These are phyloP conservation scores for Charanyca ferruginea DNA, from an alignment of 2,888 invertebrate genomes.

Conservation along the genomic window DNA sequence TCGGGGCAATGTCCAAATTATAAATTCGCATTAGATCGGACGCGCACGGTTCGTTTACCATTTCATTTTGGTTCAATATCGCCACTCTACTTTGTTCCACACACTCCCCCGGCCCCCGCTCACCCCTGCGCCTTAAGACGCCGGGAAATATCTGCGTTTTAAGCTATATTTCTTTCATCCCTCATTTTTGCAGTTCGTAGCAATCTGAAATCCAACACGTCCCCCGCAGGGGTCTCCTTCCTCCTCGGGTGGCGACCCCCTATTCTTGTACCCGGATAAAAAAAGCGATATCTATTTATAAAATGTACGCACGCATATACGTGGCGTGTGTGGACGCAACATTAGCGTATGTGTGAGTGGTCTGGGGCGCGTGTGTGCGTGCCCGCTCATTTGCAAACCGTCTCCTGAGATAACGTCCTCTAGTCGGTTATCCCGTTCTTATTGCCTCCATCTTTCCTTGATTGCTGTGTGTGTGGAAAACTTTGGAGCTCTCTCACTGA, in stretches of 20 bases:
- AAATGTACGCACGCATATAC: constrained; percentile 88
- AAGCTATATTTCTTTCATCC: constrained; percentile 92
- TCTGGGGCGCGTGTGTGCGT: constrained; percentile 76
- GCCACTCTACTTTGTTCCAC: constrained; percentile 91
- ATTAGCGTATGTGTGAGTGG: constrained; percentile 80
- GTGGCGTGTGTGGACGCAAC: constrained; percentile 84
- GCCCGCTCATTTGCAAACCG: constrained; percentile 91
- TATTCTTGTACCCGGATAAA: constrained; percentile 91
- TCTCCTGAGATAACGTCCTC: constrained; percentile 91
- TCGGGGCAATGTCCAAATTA: constrained; percentile 90
- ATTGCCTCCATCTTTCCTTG: constrained; percentile 89
- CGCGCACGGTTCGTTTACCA: constrained; percentile 91
- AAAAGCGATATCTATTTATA: constrained; percentile 91
- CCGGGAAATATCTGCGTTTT: constrained; percentile 92
- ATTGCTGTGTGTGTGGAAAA: constrained; percentile 89
- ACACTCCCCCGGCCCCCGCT: constrained; percentile 84
- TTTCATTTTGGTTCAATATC: constrained; percentile 91
- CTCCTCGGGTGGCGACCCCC: constrained; percentile 85
- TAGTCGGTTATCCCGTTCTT: constrained; percentile 90
- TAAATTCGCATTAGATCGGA: constrained; percentile 91
- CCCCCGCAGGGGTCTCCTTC: constrained; percentile 88
- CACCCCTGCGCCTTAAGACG: constrained; percentile 88
- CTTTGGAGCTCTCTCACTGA: constrained; percentile 84
- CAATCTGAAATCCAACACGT: constrained; percentile 92
- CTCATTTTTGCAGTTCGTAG: constrained; percentile 92